These are phyloP conservation scores for Tetraodon nigroviridis DNA, from an alignment of 2,113 vertebrate species.

Conservation along the genomic window DNA sequence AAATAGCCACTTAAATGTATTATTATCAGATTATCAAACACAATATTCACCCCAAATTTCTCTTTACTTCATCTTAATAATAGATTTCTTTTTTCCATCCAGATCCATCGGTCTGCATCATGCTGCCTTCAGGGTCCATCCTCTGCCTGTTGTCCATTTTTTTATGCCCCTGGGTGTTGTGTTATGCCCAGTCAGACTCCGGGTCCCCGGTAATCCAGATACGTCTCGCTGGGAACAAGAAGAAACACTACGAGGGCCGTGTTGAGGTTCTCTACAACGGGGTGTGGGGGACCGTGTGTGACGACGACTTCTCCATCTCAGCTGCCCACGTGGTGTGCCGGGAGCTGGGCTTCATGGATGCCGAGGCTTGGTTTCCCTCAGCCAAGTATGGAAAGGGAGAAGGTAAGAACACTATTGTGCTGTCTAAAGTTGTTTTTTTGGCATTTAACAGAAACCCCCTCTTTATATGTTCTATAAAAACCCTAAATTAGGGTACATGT, in stretches of 20 bases:
- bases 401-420: conserved; percentile 72
- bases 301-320: conserved; percentile 91
- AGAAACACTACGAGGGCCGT: conserved; percentile 88
- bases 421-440: conserved; percentile 3
- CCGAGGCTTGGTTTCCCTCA: conserved; percentile 80
- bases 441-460: conserved; percentile 11
- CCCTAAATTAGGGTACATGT: conserved; percentile 18
- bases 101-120: conserved; percentile 37
- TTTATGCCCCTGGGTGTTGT: conserved; percentile 33
- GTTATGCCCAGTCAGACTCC: conserved; percentile 51
- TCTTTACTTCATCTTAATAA: too few species aligned
- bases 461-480: conserved; percentile 39
- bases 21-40: too few species aligned
- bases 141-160: conserved; percentile 28
- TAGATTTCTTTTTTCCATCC: conserved; percentile 6
- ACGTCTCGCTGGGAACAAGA: conserved; percentile 85
- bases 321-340: conserved; percentile 85
- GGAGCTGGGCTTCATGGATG: conserved; percentile 84
- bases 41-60: too few species aligned
- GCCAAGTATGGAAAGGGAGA: conserved; percentile 89
- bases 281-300: conserved; percentile 92
- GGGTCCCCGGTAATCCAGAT: conserved; percentile 75
- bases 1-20: not conserved
- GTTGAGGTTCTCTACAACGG: conserved; percentile 85
- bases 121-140: conserved; percentile 28